phyloP scores from a whole-genome alignment of 2,113 vertebrate genomes.

The Proterorhinus semilunaris region DNA sequence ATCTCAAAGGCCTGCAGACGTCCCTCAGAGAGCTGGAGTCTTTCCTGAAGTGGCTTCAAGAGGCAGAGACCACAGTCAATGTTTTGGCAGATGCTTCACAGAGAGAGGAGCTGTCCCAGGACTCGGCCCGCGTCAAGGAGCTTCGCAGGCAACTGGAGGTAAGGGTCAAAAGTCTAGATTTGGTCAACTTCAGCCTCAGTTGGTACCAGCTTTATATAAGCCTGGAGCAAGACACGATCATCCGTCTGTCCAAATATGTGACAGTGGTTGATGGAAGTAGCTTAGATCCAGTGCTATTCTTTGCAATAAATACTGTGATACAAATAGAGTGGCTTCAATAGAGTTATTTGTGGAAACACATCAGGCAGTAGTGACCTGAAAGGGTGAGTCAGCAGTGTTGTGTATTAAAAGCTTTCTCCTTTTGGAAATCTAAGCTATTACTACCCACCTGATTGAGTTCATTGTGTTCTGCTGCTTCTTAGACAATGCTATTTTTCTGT shows the following conservation, averaged over 20 bases:
- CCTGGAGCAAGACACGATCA: too few species aligned
- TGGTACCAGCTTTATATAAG: neutral
- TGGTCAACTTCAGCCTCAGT: neutral
- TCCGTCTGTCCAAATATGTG: too few species aligned
- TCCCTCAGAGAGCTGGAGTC: slow-evolving; percentile 87
- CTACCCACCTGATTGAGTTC: neutral
- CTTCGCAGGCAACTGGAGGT: slow-evolving; percentile 88
- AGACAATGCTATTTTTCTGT: too few species aligned
- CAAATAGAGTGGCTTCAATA: too few species aligned
- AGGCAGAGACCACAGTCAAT: slow-evolving; percentile 89
- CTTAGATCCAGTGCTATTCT: too few species aligned
- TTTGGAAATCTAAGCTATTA: neutral
- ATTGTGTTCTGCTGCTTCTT: neutral
- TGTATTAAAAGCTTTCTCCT: neutral
- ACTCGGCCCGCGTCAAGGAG: slow-evolving; percentile 75
- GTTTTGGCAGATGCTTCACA: slow-evolving; percentile 87
- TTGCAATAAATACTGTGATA: too few species aligned
- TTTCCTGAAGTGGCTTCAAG: slow-evolving; percentile 94
- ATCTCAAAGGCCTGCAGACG: slow-evolving; percentile 84
- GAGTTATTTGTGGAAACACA: neutral
- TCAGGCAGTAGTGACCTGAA: neutral
- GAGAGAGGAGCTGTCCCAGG: slow-evolving; percentile 84
- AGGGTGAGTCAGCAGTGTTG: neutral
- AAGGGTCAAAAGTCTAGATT: slow-evolving; percentile 18
- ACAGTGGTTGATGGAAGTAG: too few species aligned